Conservation (phyloP, 2,113 vertebrate genomes). For the Megalops atlanticus region DNA sequence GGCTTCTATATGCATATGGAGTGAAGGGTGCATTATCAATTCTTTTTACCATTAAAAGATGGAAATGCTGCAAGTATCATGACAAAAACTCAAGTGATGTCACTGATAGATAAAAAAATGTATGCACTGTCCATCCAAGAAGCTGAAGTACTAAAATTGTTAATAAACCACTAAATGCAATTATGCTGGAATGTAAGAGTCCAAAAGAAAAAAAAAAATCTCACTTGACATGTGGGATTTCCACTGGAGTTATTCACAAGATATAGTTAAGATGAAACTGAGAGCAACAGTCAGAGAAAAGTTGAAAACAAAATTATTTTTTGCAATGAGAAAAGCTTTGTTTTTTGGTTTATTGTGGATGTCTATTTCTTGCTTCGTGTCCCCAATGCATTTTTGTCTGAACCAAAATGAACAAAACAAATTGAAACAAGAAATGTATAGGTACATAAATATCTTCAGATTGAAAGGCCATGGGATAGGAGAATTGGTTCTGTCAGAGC, state of each 20-base stretch:
- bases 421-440: conserved; percentile 32
- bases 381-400: conserved; percentile 7
- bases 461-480: conserved; percentile 48
- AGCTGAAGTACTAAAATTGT: no score
- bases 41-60: no score
- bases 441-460: conserved; percentile 36
- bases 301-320: conserved; percentile 26
- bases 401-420: conserved; percentile 34
- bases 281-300: background rate
- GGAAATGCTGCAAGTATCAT: no score
- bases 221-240: background rate
- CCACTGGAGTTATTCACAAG: background rate
- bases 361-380: background rate
- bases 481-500: conserved; percentile 69
- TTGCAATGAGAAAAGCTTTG: background rate
- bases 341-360: conserved; percentile 2
- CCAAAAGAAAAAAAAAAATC: background rate
- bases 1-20: background rate
- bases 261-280: background rate
- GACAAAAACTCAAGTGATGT: no score
- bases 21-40: no score
- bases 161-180: no score
- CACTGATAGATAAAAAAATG: no score
- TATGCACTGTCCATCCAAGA: no score
- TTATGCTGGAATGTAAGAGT: background rate